Evolutionary conservation across 2,797 vertebrate genomes (phyloP), one percentile per base, ranked within the genome.

Genomic region (Dipus sagitta): DNA sequence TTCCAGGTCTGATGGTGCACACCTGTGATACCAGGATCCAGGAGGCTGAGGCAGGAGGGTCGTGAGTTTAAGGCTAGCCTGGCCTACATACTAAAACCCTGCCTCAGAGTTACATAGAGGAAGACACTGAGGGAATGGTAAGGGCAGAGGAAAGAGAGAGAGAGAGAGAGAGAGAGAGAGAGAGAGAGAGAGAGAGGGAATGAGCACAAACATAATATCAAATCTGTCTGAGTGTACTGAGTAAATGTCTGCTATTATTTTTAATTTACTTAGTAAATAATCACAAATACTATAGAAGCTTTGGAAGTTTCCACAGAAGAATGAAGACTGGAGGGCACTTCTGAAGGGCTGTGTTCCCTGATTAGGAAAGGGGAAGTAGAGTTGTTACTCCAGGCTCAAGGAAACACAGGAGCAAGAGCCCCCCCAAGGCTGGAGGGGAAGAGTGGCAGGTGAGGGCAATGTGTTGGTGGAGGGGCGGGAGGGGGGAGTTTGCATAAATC

Each of bases 181-280:
- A n/a, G n/a, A n/a, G n/a, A n/a, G n/a, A 84, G 12, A 47, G 42
- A 83, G 10, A 68, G 10, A 67, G 26, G n/a, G 28, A 68, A 47
- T 47, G 30, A 68, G 28, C 47, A 47, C 47, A 47, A 68, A 62
- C 20, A 62, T 17, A 78, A 58, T 24, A 70, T 26, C 11, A 60
- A 90, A 78, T 15, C 23, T 83, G 58, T 7, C 30, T 62, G 9
- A 89, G 11, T 70, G 42, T 32, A 23, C 79, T 77, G 74, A 90
- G 79, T 42, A 88, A 47, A 92, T 58, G 38, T 79, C 65, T 78
- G 24, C 8, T 82, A 64, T 21, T 65, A 71, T 77, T 92, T 78
- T 92, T 77, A 65, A 76, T 87, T 64, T 47, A 64, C 79, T 93
- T 80, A 70, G 38, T 84, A 89, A 81, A 78, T 30, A 42, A 32